Conservation (phyloP, 2,888 invertebrate species). For the Apotomis betuletana region DNA sequence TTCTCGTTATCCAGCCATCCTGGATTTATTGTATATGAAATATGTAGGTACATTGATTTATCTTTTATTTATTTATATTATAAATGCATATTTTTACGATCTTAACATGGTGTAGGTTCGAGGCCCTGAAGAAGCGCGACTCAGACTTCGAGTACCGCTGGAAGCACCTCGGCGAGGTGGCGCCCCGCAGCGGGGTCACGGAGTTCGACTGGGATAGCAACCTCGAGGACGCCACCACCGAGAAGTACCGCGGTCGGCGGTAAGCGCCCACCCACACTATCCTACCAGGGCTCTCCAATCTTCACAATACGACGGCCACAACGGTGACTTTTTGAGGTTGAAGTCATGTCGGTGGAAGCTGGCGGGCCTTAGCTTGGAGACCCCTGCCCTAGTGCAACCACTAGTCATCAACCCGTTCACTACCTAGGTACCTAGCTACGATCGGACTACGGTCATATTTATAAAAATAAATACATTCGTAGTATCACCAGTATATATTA, state of each 20-base stretch:
- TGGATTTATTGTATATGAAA: no score
- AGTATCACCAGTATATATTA: constrained; percentile 38
- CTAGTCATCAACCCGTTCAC: constrained; percentile 58
- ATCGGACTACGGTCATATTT: constrained; percentile 7
- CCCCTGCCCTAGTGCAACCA: constrained; percentile 58
- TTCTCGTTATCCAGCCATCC: no score
- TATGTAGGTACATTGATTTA: no score
- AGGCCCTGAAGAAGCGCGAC: constrained; percentile 90
- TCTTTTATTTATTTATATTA: no score
- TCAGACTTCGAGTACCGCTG: constrained; percentile 92
- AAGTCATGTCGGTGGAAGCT: background rate
- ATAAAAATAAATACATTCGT: constrained; percentile 10
- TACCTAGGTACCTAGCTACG: constrained; percentile 25
- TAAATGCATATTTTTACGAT: no score
- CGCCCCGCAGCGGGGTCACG: constrained; percentile 88
- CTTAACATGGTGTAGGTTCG: constrained; percentile 83
- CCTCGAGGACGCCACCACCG: constrained; percentile 86
- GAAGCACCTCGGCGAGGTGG: constrained; percentile 92
- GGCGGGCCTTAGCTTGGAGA: background rate
- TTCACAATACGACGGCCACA: background rate
- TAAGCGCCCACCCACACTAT: constrained; percentile 4
- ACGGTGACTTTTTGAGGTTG: no score
- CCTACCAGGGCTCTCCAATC: background rate
- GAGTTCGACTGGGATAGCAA: constrained; percentile 96
- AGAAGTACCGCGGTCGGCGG: constrained; percentile 66